These are phyloP conservation scores for Periophthalmodon schlosseri DNA, from an alignment of 2,113 vertebrate genomes.

Conservation along the genomic window DNA sequence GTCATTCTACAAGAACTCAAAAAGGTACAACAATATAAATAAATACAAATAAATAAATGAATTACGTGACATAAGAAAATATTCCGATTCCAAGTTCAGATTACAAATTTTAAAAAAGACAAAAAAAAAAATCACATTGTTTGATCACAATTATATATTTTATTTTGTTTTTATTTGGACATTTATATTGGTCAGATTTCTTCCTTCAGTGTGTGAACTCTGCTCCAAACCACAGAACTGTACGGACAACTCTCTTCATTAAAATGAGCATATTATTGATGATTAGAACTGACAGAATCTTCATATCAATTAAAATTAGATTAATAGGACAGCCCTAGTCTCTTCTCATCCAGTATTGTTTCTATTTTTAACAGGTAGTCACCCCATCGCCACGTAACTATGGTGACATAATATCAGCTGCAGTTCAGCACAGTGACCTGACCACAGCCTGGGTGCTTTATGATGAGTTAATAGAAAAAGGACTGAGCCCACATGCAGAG, in stretches of 20 bases:
- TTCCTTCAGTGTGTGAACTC: neutral
- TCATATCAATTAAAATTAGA: too few species aligned
- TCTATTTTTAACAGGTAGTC: constrained; percentile 37
- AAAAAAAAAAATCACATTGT: neutral
- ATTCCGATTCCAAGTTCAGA: too few species aligned
- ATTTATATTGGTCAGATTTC: too few species aligned
- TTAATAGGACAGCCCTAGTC: neutral
- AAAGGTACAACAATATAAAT: constrained; percentile 57
- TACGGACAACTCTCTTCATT: neutral
- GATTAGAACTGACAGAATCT: neutral
- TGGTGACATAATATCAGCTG: constrained; percentile 81
- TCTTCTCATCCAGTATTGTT: neutral
- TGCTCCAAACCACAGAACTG: too few species aligned
- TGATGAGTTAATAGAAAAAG: constrained; percentile 77
- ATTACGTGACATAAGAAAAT: neutral
- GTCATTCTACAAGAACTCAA: constrained; percentile 81
- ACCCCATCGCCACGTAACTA: constrained; percentile 82
- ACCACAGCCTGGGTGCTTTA: constrained; percentile 82
- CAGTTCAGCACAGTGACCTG: constrained; percentile 76
- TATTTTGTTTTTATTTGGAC: too few species aligned
- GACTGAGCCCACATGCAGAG: constrained; percentile 77
- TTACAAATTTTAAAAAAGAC: neutral
- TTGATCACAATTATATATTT: too few species aligned
- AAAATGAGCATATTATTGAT: neutral
- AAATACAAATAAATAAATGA: too few species aligned